Conservation (phyloP, 2,113 vertebrate species). For the Beaufortia kweichowensis region DNA sequence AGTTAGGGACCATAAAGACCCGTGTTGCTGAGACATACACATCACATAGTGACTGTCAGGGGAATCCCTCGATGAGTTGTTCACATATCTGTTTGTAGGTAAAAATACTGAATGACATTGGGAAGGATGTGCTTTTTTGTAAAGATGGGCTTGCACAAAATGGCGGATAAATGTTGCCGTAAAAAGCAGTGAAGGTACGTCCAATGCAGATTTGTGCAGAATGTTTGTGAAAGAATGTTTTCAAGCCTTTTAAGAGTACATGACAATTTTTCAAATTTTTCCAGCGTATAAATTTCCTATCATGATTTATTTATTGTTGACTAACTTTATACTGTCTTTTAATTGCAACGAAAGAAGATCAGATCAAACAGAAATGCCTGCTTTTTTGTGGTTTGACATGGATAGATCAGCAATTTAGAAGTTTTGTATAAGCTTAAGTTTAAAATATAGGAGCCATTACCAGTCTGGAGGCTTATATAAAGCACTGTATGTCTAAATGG, state of each 20-base stretch:
- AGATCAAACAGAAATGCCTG: not conserved
- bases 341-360: not conserved
- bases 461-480: conserved; percentile 30
- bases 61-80: conserved; percentile 30
- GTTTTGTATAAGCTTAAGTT: conserved; percentile 25
- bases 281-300: not conserved
- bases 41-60: not conserved
- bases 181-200: conserved; percentile 51
- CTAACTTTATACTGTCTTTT: not conserved
- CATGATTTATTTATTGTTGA: not conserved
- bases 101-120: not conserved
- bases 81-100: not conserved
- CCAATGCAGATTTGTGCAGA: not conserved
- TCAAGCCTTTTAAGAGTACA: not conserved
- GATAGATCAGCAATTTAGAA: not conserved
- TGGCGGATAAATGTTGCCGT: conserved; percentile 19
- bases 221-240: no score
- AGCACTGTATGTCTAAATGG: conserved; percentile 29
- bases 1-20: conserved; percentile 34
- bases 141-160: conserved; percentile 34
- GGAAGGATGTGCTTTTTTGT: not conserved
- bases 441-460: conserved; percentile 41
- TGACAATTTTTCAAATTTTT: not conserved
- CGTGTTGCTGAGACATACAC: conserved; percentile 10
- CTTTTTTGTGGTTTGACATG: not conserved